Evolutionary conservation across 2,888 invertebrate species (phyloP).

Genomic region (Euproctis similis): DNA sequence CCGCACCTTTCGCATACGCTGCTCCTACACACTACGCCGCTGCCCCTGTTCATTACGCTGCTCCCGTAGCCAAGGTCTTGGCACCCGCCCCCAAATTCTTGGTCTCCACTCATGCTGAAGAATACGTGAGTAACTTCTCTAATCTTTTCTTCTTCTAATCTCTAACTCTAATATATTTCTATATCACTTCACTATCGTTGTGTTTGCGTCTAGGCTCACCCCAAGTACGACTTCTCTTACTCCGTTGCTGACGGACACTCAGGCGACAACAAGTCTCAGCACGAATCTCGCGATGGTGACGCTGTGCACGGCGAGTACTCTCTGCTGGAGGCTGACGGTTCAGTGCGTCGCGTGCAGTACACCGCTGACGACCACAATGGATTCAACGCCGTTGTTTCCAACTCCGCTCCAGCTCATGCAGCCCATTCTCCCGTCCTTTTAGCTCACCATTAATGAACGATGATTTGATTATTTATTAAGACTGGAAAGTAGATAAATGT

Average conservation of each 20-base stretch:
- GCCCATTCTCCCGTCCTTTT: slow-evolving; percentile 32
- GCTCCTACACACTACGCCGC: slow-evolving; percentile 28
- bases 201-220: slow-evolving; percentile 57
- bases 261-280: slow-evolving; percentile 77
- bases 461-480: no score
- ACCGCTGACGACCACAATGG: slow-evolving; percentile 69
- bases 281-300: slow-evolving; percentile 76
- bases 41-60: slow-evolving; percentile 14
- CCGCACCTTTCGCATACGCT: slow-evolving; percentile 16
- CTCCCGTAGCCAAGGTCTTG: slow-evolving; percentile 31
- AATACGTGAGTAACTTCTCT: slow-evolving; percentile 41
- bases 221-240: slow-evolving; percentile 74
- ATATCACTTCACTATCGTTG: neutral
- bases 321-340: slow-evolving; percentile 66
- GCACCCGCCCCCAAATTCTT: slow-evolving; percentile 26
- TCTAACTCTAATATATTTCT: no score
- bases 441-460: slow-evolving; percentile 33
- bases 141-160: no score
- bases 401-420: slow-evolving; percentile 46
- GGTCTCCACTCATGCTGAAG: slow-evolving; percentile 33
- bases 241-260: slow-evolving; percentile 74
- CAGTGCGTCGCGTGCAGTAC: slow-evolving; percentile 72
- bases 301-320: slow-evolving; percentile 75
- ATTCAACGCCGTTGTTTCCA: slow-evolving; percentile 56
- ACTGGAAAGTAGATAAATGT: no score